Evolutionary conservation across 2,888 invertebrate genomes (phyloP).

Genomic region (Pyrocoelia pectoralis): DNA sequence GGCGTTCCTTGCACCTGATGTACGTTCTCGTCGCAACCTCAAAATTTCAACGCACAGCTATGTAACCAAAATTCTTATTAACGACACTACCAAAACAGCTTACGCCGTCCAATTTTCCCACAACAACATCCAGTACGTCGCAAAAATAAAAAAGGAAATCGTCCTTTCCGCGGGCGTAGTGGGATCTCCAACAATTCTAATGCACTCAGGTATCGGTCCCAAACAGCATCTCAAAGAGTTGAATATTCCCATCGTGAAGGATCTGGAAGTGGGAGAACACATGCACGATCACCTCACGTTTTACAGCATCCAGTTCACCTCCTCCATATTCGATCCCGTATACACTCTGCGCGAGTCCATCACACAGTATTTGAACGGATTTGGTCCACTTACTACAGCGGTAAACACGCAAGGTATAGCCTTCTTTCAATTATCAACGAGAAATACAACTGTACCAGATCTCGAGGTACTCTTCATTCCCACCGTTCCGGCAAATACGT

Average conservation of each 20-base stretch:
- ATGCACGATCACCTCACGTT: constrained; percentile 68
- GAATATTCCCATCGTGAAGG: constrained; percentile 64
- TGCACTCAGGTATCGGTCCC: constrained; percentile 82
- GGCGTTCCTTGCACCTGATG: constrained; percentile 70
- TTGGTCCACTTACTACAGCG: constrained; percentile 44
- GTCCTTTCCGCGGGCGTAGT: constrained; percentile 79
- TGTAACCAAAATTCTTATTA: constrained; percentile 68
- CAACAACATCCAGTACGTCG: constrained; percentile 61
- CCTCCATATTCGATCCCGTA: constrained; percentile 56
- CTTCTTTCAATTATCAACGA: not conserved
- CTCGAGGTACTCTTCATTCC: constrained; percentile 36
- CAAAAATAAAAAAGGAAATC: constrained; percentile 73
- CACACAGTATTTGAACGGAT: constrained; percentile 51
- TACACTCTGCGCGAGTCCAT: constrained; percentile 60
- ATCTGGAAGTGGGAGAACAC: constrained; percentile 72
- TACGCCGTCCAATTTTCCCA: constrained; percentile 69
- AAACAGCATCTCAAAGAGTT: constrained; percentile 65
- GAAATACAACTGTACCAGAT: constrained; percentile 8
- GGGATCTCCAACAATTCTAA: constrained; percentile 79
- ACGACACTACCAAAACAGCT: constrained; percentile 67
- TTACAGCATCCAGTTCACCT: constrained; percentile 67
- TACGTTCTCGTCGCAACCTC: constrained; percentile 67
- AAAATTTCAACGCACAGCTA: constrained; percentile 67
- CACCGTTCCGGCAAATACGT: not conserved
- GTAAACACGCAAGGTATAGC: not conserved